Percentiles rank a stretch among this genome's conserved stretches.
Evolutionary conservation across 2,888 invertebrate species (phyloP).

Genomic region (Drosophila borealis): DNA sequence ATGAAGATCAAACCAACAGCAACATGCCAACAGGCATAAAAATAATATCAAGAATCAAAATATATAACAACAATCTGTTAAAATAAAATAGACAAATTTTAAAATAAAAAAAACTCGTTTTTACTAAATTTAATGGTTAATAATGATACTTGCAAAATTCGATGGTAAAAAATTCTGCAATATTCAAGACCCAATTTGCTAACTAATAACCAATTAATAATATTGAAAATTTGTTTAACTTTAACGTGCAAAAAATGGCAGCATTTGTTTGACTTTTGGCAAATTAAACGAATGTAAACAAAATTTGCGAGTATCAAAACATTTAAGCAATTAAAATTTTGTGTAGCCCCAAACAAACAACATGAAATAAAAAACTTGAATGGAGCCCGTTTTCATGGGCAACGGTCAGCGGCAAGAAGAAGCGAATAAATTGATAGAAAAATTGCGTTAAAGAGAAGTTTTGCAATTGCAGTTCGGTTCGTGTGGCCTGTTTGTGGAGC

Average conservation of each 20-base stretch:
- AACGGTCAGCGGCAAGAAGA: constrained; percentile 11
- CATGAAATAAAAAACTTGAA: constrained; percentile 21
- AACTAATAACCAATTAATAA: constrained; percentile 2
- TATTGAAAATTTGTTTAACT: background rate
- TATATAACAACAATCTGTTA: too few relatives aligned
- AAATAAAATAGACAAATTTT: too few relatives aligned
- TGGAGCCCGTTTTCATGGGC: constrained; percentile 26
- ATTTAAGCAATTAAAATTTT: constrained; percentile 60
- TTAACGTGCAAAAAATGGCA: constrained; percentile 9
- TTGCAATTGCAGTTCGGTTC: constrained; percentile 15
- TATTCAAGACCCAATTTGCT: too few relatives aligned
- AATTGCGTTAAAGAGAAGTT: constrained; percentile 31
- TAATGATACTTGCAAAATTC: too few relatives aligned
- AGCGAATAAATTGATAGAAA: constrained; percentile 48
- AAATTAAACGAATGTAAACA: constrained; percentile 63
- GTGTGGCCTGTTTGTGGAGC: background rate
- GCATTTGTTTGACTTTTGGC: constrained; percentile 55
- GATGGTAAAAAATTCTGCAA: too few relatives aligned
- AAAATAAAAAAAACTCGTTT: too few relatives aligned
- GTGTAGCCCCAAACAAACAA: constrained; percentile 18
- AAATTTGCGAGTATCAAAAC: constrained; percentile 11
- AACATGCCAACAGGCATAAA: too few relatives aligned
- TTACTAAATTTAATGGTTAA: too few relatives aligned
- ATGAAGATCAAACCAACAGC: too few relatives aligned
- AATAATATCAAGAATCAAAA: too few relatives aligned